Base-by-base conservation (phyloP, 2,888 invertebrate species). In the Timandra comae region DNA sequence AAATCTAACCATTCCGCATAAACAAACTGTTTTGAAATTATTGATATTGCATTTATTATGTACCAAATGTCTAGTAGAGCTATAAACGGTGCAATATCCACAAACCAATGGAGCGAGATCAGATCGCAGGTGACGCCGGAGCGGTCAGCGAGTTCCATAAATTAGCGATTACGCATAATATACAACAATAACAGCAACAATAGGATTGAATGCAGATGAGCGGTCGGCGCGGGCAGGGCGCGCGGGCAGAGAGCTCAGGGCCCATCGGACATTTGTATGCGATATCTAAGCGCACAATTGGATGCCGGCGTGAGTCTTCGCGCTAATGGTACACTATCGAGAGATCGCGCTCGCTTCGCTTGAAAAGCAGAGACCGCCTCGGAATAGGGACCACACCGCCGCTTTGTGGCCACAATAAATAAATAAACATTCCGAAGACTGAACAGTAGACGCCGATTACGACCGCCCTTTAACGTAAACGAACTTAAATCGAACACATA, bases 191-290 rank as follows among this genome's bases (percentile, higher is more conserved):
- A 77, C 69, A 73, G 77, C 68, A 82, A 85, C 84, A 85, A 85
- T 80, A 80, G 84, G 75, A 82, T 81, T 82, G 84, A 80, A 85
- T 85, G 81, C 81, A 84, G 81, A 84, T 84, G 84, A 82, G 78
- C 57, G n/a, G n/a, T n/a, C n/a, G n/a, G 52, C 49, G 53, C 51
- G 62, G 62, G 60, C 52, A 53, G 56, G 53, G 56, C 49, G 50
- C 46, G 53, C 58, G 43, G 47, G 48, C 52, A 55, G n/a, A n/a
- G n/a, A n/a, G n/a, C n/a, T 58, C 53, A 54, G 61, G 48, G 48
- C 65, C 78, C 80, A 78, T 80, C 80, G 84, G 41, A 84, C 85
- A 76, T 85, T 84, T 85, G 85, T 85, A 85, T 85, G 78, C 84
- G 77, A 73, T 82, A 82, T 85, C 85, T 81, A 82, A 79, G 72